phyloP scores from a whole-genome alignment of 2,888 invertebrate genomes.

The Parnassius orleans region DNA sequence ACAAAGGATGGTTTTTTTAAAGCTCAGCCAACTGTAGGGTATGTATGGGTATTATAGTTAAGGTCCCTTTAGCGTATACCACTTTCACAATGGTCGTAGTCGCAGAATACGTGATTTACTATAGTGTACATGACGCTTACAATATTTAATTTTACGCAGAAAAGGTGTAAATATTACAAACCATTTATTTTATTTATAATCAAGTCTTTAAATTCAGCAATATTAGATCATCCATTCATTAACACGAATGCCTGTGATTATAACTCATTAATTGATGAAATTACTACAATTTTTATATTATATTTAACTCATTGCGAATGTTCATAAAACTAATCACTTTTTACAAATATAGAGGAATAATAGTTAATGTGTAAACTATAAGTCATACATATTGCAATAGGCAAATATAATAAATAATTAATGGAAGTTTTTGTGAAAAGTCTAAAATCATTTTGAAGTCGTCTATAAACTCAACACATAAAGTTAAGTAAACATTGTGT shows the following conservation, averaged over 20 bases:
- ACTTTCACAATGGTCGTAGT: background rate
- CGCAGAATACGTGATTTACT: constrained; percentile 12
- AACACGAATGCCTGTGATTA: constrained; percentile 21
- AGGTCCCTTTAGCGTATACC: background rate
- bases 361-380: constrained; percentile 4
- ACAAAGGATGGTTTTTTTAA: no score
- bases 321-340: constrained; percentile 2
- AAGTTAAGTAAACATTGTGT: constrained; percentile 2
- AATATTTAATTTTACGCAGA: constrained; percentile 12
- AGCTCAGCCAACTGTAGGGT: background rate
- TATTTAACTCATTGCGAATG: constrained; percentile 4
- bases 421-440: constrained; percentile 3
- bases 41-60: background rate
- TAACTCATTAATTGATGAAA: constrained; percentile 13
- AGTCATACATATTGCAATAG: constrained; percentile 9
- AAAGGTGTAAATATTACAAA: constrained; percentile 4
- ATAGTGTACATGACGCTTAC: constrained; percentile 13
- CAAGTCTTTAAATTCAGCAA: background rate
- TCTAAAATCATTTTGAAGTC: constrained; percentile 19
- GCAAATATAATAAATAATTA: constrained; percentile 10
- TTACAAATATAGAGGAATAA: constrained; percentile 11
- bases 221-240: constrained; percentile 4
- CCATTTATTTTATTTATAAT: constrained; percentile 2
- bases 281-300: constrained; percentile 12
- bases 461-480: constrained; percentile 13